These are phyloP conservation scores for Lepidostoma basale DNA, from an alignment of 1,140 invertebrate species.

Conservation along the genomic window DNA sequence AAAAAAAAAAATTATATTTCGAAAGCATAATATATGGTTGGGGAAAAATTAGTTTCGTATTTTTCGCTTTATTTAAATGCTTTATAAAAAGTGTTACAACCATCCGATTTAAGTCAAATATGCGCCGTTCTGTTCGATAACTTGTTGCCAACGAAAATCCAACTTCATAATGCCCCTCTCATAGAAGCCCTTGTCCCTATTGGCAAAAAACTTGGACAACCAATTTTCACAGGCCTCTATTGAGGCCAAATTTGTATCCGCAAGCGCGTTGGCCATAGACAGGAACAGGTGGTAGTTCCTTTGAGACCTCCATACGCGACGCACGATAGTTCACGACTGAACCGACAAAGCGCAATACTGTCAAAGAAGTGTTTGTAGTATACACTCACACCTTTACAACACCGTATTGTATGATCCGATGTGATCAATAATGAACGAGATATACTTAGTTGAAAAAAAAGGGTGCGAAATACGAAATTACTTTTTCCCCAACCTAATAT, in stretches of 20 bases:
- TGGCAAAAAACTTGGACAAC: background rate
- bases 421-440: slow-evolving; percentile 1
- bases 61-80: slow-evolving; percentile 1
- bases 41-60: slow-evolving; percentile 2
- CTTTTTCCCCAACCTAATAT: slow-evolving; percentile 17
- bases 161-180: slow-evolving; percentile 9
- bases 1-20: too few species aligned
- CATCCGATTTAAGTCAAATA: slow-evolving; percentile 3
- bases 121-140: slow-evolving; percentile 16
- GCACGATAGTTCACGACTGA: slow-evolving; percentile 26
- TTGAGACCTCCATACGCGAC: slow-evolving; percentile 7
- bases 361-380: slow-evolving; percentile 5
- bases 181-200: background rate
- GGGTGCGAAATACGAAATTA: slow-evolving; percentile 1
- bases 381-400: background rate
- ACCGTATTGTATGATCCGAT: background rate
- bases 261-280: slow-evolving; percentile 3
- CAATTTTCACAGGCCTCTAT: background rate
- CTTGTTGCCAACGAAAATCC: background rate
- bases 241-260: background rate
- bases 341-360: slow-evolving; percentile 42
- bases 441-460: slow-evolving; percentile 8
- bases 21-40: too few species aligned
- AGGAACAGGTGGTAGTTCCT: too few species aligned
- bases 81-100: slow-evolving; percentile 9